Evolutionary conservation across 2,888 invertebrate species (phyloP).

Genomic region (Tiliacea citrago): DNA sequence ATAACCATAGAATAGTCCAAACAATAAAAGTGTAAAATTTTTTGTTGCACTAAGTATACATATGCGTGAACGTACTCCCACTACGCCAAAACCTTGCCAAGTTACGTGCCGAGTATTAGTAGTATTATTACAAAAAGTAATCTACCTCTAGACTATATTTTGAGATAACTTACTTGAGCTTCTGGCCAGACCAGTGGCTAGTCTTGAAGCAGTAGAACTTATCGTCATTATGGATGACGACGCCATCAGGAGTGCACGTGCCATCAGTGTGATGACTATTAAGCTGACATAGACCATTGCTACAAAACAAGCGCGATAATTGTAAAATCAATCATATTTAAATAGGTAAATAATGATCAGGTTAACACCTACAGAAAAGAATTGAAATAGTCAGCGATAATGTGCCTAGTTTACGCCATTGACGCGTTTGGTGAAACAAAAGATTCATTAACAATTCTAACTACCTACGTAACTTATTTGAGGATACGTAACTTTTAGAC

Average conservation of each 20-base stretch:
- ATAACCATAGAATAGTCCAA: too few species aligned
- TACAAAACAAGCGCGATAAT: slow-evolving; percentile 63
- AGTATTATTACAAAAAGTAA: not conserved
- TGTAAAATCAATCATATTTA: not conserved
- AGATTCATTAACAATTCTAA: slow-evolving; percentile 36
- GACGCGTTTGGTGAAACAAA: slow-evolving; percentile 1
- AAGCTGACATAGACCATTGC: slow-evolving; percentile 84
- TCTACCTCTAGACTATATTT: not conserved
- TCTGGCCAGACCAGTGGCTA: slow-evolving; percentile 29
- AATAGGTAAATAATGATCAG: too few species aligned
- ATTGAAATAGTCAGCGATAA: not conserved
- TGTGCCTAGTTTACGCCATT: not conserved
- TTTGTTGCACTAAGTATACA: too few species aligned
- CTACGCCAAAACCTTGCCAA: too few species aligned
- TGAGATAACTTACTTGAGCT: slow-evolving; percentile 64
- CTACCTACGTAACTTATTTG: slow-evolving; percentile 14
- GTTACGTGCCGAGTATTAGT: too few species aligned
- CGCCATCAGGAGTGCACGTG: slow-evolving; percentile 75
- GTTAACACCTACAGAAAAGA: not conserved
- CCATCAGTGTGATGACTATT: slow-evolving; percentile 79
- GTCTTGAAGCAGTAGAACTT: slow-evolving; percentile 75
- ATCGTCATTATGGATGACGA: slow-evolving; percentile 74
- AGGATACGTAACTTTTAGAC: not conserved
- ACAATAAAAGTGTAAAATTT: too few species aligned
- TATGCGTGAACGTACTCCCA: too few species aligned